Conservation (phyloP, 2,113 vertebrate genomes). For the Nesogale talazaci region DNA sequence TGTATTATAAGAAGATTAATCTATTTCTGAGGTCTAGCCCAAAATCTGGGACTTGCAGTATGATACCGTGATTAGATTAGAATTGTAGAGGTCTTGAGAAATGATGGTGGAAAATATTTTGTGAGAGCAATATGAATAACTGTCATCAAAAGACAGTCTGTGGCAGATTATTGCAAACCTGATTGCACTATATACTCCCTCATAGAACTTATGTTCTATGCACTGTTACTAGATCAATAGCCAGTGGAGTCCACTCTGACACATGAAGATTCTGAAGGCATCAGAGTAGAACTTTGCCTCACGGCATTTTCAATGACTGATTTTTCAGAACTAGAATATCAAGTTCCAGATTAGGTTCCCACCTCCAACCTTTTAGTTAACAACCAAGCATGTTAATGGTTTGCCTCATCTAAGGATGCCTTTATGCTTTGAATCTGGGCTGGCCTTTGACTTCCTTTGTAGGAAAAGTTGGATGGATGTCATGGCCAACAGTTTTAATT, state of each 20-base stretch:
- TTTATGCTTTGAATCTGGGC: neutral
- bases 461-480: neutral
- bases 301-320: too few species aligned
- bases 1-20: neutral
- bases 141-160: neutral
- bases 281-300: neutral
- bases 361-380: neutral
- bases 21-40: neutral
- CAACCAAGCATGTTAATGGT: neutral
- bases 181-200: neutral
- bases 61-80: neutral
- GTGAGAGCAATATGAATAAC: neutral
- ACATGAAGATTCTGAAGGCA: neutral
- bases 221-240: neutral
- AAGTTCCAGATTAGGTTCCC: neutral
- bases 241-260: neutral
- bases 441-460: neutral
- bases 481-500: neutral
- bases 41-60: neutral
- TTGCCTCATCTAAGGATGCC: neutral
- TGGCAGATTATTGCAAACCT: neutral
- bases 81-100: neutral
- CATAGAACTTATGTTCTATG: neutral
- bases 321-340: too few species aligned
- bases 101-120: neutral